Conservation (phyloP, 2,113 vertebrate genomes). For the Scolopax mira region DNA sequence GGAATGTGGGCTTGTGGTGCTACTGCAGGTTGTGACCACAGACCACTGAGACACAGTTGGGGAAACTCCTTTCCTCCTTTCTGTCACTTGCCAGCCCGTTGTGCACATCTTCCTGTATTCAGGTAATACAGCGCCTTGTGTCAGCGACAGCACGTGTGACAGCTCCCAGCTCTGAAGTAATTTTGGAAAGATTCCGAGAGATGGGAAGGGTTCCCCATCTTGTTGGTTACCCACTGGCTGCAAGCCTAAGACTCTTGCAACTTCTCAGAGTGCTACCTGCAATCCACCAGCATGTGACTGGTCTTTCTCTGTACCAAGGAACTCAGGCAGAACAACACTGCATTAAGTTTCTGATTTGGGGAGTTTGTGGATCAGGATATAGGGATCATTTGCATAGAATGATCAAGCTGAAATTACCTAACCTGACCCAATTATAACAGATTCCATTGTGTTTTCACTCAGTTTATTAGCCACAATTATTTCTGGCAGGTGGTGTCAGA, state of each 20-base stretch:
- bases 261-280: background rate
- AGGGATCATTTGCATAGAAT: background rate
- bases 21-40: rapidly evolving
- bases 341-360: background rate
- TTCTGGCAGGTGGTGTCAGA: background rate
- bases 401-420: background rate
- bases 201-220: background rate
- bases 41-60: background rate
- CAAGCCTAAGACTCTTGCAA: background rate
- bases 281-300: background rate
- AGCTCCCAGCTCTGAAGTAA: background rate
- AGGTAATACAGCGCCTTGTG: background rate
- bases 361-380: background rate
- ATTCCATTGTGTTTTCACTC: background rate
- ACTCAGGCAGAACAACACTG: background rate
- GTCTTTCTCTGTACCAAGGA: background rate
- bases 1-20: background rate
- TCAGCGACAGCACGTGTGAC: background rate
- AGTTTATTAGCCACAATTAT: background rate
- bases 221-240: background rate
- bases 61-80: background rate
- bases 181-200: background rate
- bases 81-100: background rate
- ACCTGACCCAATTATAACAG: background rate
- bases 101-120: background rate